These are phyloP conservation scores for Myotis vivesi DNA, from an alignment of 2,797 vertebrate species.

Conservation along the genomic window DNA sequence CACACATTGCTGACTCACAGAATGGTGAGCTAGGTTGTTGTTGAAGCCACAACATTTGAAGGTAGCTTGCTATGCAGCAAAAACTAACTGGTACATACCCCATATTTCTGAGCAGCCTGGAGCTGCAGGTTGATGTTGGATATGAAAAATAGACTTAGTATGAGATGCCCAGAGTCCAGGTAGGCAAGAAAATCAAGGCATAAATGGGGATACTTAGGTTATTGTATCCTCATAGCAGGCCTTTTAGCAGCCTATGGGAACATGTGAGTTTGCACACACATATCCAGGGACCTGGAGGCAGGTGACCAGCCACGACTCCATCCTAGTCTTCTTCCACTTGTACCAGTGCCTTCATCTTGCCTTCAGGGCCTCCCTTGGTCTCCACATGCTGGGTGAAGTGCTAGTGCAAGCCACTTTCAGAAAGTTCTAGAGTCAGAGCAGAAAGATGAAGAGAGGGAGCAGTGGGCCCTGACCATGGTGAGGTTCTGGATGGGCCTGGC, in stretches of 20 bases:
- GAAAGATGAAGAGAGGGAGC: not conserved
- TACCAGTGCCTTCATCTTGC: not conserved
- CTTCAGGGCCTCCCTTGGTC: not conserved
- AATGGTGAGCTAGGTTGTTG: not conserved
- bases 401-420: not conserved
- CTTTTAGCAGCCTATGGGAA: not conserved
- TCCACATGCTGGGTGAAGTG: not conserved
- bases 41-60: not conserved
- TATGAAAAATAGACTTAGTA: not conserved
- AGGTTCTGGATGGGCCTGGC: not conserved
- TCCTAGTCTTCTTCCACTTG: too few species aligned
- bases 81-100: not conserved
- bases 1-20: not conserved
- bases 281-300: too few species aligned
- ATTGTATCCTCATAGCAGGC: not conserved
- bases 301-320: not conserved
- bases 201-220: too few species aligned
- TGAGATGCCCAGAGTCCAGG: not conserved
- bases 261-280: rapidly evolving
- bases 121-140: not conserved
- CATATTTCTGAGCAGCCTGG: not conserved
- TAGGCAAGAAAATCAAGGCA: not conserved
- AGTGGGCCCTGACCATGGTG: not conserved
- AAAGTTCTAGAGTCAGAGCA: not conserved
- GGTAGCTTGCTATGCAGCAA: not conserved